phyloP scores from a whole-genome alignment of 2,113 vertebrate species.

The Triplophysa dalaica region DNA sequence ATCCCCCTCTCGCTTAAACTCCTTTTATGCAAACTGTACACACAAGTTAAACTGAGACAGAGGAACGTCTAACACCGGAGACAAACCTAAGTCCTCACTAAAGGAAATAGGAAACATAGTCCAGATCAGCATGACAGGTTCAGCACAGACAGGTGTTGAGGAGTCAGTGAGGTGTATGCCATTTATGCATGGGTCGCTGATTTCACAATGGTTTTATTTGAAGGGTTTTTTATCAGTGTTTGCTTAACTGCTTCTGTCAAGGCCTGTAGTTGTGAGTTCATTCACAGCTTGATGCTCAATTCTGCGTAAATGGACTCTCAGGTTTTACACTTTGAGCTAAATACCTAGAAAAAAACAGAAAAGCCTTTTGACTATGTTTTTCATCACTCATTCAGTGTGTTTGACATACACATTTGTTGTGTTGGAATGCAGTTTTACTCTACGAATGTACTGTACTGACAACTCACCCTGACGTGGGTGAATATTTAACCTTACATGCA shows the following conservation, averaged over 20 bases:
- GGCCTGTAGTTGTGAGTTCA: neutral
- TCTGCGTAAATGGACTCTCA: neutral
- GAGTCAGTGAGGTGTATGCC: neutral
- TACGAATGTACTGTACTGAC: too few species aligned
- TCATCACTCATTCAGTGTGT: neutral
- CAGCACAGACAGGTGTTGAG: neutral
- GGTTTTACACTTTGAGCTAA: neutral
- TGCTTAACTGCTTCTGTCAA: conserved; percentile 24
- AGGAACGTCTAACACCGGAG: too few species aligned
- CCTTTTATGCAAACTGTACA: conserved; percentile 9
- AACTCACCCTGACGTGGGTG: neutral
- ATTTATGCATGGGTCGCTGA: conserved; percentile 1
- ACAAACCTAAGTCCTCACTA: too few species aligned
- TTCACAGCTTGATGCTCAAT: neutral
- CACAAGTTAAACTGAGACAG: neutral
- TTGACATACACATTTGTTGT: neutral
- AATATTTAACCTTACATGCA: neutral
- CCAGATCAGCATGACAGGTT: neutral
- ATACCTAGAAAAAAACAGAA: neutral
- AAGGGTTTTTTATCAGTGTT: neutral
- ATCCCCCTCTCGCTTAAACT: neutral
- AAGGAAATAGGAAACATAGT: too few species aligned
- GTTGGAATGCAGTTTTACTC: neutral
- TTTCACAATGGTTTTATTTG: neutral
- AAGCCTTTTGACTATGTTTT: neutral